Evolutionary conservation across 2,888 invertebrate genomes (phyloP).

Genomic region (Calameuta pallipes): DNA sequence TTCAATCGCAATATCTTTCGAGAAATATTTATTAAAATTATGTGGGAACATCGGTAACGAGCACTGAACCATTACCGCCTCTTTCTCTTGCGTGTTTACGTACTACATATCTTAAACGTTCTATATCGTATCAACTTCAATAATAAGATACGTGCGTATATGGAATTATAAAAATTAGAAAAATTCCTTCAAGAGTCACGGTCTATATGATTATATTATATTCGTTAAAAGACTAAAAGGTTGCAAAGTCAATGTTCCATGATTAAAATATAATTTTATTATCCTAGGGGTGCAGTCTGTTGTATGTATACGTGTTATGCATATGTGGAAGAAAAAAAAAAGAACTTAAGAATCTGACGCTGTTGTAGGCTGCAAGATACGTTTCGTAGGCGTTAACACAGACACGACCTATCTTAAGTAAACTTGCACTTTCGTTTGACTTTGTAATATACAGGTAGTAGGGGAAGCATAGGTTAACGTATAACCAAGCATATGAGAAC

Average conservation of each 20-base stretch:
- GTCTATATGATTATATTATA: too few species aligned
- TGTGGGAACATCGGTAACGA: background rate
- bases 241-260: background rate
- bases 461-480: background rate
- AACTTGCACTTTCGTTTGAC: conserved; percentile 43
- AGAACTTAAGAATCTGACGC: background rate
- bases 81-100: conserved; percentile 22
- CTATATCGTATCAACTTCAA: too few species aligned
- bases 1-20: background rate
- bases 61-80: background rate
- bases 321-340: background rate
- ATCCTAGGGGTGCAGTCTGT: background rate
- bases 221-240: background rate
- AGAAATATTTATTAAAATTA: background rate
- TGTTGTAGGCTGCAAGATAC: background rate
- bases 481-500: background rate
- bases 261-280: background rate
- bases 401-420: conserved; percentile 40
- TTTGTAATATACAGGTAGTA: background rate
- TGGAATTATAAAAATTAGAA: background rate
- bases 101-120: background rate
- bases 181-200: too few species aligned
- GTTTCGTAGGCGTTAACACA: background rate
- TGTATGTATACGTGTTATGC: background rate
- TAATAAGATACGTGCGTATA: background rate